Percentiles rank a stretch among this genome's conserved stretches.
Evolutionary conservation across 2,888 invertebrate genomes (phyloP).

Genomic region (Stegana nigrithorax): DNA sequence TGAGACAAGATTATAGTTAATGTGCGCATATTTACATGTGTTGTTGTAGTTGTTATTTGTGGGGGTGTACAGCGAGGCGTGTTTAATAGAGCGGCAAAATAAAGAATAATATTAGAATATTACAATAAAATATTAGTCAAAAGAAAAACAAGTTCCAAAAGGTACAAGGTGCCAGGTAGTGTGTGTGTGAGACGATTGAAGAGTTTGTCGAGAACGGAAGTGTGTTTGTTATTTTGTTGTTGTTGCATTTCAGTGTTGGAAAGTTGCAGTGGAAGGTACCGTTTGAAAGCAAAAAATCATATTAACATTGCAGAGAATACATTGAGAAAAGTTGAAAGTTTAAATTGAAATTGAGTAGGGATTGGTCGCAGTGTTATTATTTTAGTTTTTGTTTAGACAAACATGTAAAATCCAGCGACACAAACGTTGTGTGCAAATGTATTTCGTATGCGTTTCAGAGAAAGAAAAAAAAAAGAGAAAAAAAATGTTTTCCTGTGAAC

Average conservation of each 20-base stretch:
- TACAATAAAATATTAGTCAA: too few relatives aligned
- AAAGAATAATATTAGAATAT: too few relatives aligned
- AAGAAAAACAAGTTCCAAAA: too few relatives aligned
- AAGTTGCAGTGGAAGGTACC: too few relatives aligned
- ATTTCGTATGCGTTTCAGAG: neutral
- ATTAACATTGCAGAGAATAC: neutral
- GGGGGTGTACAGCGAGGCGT: neutral
- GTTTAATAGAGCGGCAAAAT: too few relatives aligned
- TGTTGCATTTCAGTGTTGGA: too few relatives aligned
- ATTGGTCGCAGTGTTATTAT: too few relatives aligned
- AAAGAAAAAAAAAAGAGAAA: conserved; percentile 38
- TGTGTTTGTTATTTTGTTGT: conserved; percentile 7
- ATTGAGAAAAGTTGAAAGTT: neutral
- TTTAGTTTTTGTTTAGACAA: neutral
- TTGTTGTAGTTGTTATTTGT: conserved; percentile 12
- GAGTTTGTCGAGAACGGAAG: too few relatives aligned
- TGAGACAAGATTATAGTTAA: too few relatives aligned
- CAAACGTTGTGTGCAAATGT: conserved; percentile 4
- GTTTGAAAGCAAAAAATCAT: conserved; percentile 20
- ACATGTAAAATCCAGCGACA: neutral
- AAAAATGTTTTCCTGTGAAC: conserved; percentile 32
- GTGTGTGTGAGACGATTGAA: too few relatives aligned
- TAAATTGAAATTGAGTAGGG: neutral
- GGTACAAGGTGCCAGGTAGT: too few relatives aligned
- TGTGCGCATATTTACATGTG: too few relatives aligned